These are phyloP conservation scores for Cetoscarus ocellatus DNA, from an alignment of 2,797 vertebrate genomes.

Conservation along the genomic window DNA sequence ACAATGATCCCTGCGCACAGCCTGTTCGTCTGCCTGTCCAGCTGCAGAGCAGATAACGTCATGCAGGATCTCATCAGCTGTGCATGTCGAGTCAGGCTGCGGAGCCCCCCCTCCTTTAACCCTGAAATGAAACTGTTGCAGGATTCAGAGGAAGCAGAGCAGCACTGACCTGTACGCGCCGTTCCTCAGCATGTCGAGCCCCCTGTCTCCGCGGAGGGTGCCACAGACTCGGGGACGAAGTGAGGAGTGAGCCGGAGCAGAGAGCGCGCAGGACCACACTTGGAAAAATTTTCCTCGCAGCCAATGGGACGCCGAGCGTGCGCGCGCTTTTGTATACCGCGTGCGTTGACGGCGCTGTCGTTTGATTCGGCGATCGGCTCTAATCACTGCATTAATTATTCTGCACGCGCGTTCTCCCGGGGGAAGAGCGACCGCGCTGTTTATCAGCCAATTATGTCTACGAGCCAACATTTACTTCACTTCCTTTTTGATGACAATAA, in stretches of 20 bases:
- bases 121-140: constrained; percentile 4
- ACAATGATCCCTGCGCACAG: constrained; percentile 5
- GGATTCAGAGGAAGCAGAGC: not conserved
- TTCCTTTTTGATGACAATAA: too few relatives aligned
- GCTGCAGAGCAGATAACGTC: constrained; percentile 34
- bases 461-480: constrained; percentile 41
- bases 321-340: constrained; percentile 62
- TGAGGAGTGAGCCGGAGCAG: constrained; percentile 73
- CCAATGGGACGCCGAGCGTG: constrained; percentile 77
- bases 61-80: constrained; percentile 30
- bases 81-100: constrained; percentile 22
- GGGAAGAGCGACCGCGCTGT: constrained; percentile 20
- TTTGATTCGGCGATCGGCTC: constrained; percentile 84
- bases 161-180: constrained; percentile 81
- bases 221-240: constrained; percentile 67
- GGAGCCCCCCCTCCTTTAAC: constrained; percentile 7
- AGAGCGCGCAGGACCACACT: constrained; percentile 63
- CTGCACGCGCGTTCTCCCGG: constrained; percentile 71
- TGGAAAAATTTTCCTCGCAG: constrained; percentile 67
- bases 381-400: constrained; percentile 81
- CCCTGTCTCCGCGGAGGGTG: constrained; percentile 49
- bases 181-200: constrained; percentile 81
- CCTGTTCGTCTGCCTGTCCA: constrained; percentile 5
- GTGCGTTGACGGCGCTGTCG: constrained; percentile 56
- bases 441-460: constrained; percentile 6